Percentiles rank a stretch among this genome's conserved stretches.
Conservation (phyloP, 2,113 vertebrate genomes). For the Poecile atricapillus region DNA sequence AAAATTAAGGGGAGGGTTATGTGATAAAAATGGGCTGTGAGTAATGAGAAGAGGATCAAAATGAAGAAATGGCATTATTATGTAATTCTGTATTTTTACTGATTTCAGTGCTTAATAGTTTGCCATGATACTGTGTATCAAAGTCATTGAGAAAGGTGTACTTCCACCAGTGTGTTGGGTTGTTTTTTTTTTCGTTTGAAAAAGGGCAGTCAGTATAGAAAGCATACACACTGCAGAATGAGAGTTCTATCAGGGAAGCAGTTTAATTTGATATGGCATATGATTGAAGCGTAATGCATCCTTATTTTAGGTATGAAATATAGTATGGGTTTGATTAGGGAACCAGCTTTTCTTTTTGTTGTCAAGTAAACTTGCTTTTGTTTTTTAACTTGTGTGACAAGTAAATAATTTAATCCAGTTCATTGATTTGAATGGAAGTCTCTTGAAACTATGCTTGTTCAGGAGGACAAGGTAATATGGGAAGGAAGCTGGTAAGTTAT, state of each 20-base stretch:
- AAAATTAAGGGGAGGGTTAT: accelerated
- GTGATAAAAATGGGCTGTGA: not conserved
- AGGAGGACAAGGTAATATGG: not conserved
- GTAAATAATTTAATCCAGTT: not conserved
- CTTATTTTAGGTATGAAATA: not conserved
- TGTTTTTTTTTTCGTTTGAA: not conserved
- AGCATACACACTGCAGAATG: accelerated
- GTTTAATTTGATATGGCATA: not conserved
- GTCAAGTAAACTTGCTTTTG: not conserved
- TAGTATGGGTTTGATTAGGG: not conserved
- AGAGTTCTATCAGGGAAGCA: accelerated
- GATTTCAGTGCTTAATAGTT: not conserved
- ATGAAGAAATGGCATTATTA: not conserved
- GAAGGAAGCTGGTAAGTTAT: not conserved
- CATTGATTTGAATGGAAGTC: not conserved
- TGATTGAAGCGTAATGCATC: accelerated
- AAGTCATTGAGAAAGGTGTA: not conserved
- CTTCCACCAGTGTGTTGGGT: not conserved
- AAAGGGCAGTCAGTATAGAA: not conserved
- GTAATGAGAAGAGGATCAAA: not conserved
- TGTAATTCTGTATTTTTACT: not conserved
- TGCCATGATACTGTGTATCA: not conserved
- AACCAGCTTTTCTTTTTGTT: not conserved
- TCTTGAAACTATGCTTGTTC: not conserved
- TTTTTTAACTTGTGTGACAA: not conserved